These are phyloP conservation scores for Notodonta dromedarius DNA, from an alignment of 2,888 invertebrate species.

Conservation along the genomic window DNA sequence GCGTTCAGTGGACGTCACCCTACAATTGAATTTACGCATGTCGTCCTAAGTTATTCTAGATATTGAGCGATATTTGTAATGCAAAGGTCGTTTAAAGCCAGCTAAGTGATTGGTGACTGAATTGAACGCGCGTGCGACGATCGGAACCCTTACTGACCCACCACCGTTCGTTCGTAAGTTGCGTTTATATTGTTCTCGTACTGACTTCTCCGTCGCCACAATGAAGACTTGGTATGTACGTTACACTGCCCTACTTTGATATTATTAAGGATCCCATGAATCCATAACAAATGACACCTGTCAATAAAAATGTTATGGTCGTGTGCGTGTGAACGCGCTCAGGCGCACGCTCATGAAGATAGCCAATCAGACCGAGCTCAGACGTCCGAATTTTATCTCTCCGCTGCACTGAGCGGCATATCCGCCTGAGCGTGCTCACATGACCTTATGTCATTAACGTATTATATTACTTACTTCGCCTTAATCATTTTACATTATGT, in stretches of 20 bases:
- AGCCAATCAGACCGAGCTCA: no score
- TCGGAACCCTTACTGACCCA: slow-evolving; percentile 1
- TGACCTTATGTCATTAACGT: neutral
- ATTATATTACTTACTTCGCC: neutral
- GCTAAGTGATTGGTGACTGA: slow-evolving; percentile 7
- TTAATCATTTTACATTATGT: neutral
- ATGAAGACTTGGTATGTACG: slow-evolving; percentile 1
- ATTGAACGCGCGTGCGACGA: slow-evolving; percentile 5
- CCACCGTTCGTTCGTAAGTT: slow-evolving; percentile 3
- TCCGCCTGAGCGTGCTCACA: neutral
- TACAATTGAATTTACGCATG: no score
- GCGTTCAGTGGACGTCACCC: no score
- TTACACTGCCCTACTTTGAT: slow-evolving; percentile 3
- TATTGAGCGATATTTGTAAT: neutral
- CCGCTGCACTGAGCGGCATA: neutral
- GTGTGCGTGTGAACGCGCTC: neutral
- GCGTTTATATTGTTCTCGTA: neutral
- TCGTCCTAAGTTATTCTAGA: neutral
- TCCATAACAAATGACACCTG: neutral
- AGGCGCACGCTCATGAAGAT: neutral
- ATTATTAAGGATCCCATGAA: neutral
- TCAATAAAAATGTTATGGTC: neutral
- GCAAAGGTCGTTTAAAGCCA: slow-evolving; percentile 1
- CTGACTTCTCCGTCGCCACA: slow-evolving; percentile 2
- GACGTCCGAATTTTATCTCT: neutral